Base-by-base conservation (phyloP, 2,888 invertebrate genomes). In the Amphipyra berbera region DNA sequence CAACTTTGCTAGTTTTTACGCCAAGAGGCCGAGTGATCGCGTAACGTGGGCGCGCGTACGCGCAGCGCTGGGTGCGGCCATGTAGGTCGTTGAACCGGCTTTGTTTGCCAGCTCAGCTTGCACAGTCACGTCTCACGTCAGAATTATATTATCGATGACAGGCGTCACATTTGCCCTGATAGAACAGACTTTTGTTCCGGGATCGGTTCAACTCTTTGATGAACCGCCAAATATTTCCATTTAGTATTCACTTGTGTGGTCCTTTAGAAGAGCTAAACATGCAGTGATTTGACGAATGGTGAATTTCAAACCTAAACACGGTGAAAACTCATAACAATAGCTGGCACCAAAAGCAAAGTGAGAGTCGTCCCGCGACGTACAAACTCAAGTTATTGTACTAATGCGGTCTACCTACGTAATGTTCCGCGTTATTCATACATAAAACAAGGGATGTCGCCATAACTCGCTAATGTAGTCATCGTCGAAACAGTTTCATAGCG, bases 21-120 rank as follows among this genome's bases (percentile, higher is more conserved):
- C 60, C 68, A 73, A 75, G 77, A 77, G 76, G 68, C 82, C 79
- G 79, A 79, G 61, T 74, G 88, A 80, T 86, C 88, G 86, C 88
- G 88, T 90, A 89, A 89, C 87, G 88, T 89, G 88, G 89, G 88
- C 88, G 89, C 86, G 87, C 88, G 88, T 87, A 82, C 86, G 87
- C 88, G 85, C 87, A 84, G 88, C 84, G 81, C 82, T 88, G 90
- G 92, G 91, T 88, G 91, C 92, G 92, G 90, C 91, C 88, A 85
- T 86, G 86, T 82, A 81, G 94, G 94, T 92, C 94, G 88, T 88
- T 92, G 92, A 94, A 89, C 94, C 92, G 88, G 89, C 94, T 93
- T 94, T 94, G 94, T 95, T 95, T 94, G 94, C 94, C 94, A 94
- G 94, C 93, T 93, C 93, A 94, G 93, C 92, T 81, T 88, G 90